These are phyloP conservation scores for Recurvirostra avosetta DNA, from an alignment of 2,113 vertebrate genomes.

Conservation along the genomic window DNA sequence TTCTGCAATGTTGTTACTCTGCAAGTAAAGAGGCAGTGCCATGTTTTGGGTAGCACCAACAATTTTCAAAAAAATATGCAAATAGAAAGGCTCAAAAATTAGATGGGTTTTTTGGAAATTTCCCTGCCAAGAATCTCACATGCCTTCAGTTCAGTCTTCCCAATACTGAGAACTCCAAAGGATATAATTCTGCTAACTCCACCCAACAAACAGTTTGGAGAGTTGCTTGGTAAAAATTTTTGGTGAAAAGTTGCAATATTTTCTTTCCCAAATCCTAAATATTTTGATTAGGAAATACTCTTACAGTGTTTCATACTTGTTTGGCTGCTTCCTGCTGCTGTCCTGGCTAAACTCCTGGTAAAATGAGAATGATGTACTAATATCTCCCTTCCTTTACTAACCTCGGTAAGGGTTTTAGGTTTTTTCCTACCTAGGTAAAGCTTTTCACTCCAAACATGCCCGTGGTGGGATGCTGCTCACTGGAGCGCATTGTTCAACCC, in stretches of 20 bases:
- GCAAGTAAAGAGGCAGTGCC: not conserved
- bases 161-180: not conserved
- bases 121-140: not conserved
- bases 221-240: not conserved
- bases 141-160: not conserved
- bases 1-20: not conserved
- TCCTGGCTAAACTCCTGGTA: not conserved
- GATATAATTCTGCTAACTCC: not conserved
- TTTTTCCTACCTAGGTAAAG: not conserved
- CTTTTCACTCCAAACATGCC: not conserved
- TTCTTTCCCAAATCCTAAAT: not conserved
- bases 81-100: not conserved
- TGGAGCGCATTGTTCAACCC: not conserved
- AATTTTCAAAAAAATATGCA: not conserved
- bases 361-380: not conserved
- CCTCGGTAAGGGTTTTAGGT: not conserved
- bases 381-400: not conserved
- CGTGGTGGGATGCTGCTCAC: accelerated
- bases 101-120: not conserved
- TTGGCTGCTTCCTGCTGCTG: not conserved
- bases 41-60: not conserved
- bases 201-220: not conserved
- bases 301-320: not conserved
- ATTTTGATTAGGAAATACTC: not conserved
- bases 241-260: not conserved